Conservation (phyloP, 2,888 invertebrate species). For the Sphaerophoria rueppellii region DNA sequence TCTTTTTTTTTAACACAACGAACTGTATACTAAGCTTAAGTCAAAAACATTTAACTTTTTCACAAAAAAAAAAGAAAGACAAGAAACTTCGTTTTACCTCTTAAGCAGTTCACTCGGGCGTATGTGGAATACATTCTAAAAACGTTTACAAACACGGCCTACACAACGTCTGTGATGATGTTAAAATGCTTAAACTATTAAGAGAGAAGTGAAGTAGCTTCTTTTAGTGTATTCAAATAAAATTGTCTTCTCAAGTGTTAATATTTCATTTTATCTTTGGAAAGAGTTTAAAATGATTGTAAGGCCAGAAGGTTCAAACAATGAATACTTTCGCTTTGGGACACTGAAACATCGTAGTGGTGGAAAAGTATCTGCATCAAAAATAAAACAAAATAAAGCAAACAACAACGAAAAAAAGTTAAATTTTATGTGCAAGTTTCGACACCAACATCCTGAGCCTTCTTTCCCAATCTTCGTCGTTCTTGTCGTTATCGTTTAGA, state of each 20-base stretch:
- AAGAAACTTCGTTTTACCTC: no score
- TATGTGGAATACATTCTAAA: conserved; percentile 32
- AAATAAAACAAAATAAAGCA: no score
- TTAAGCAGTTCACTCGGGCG: conserved; percentile 33
- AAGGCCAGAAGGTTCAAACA: conserved; percentile 19
- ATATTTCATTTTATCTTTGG: conserved; percentile 66
- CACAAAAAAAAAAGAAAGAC: no score
- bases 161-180: background rate
- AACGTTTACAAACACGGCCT: background rate
- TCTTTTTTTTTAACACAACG: no score
- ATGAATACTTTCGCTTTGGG: conserved; percentile 8
- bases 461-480: background rate
- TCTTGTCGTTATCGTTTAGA: background rate
- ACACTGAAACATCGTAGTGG: conserved; percentile 1
- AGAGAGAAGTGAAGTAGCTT: conserved; percentile 31
- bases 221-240: conserved; percentile 55
- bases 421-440: conserved; percentile 53
- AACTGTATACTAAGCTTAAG: no score
- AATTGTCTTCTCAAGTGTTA: conserved; percentile 58
- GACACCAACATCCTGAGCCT: conserved; percentile 43
- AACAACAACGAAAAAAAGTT: conserved; percentile 29
- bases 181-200: conserved; percentile 29
- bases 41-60: no score
- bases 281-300: conserved; percentile 65
- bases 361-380: conserved; percentile 3